These are phyloP conservation scores for Leptothorax acervorum DNA, from an alignment of 2,888 invertebrate genomes.

Conservation along the genomic window DNA sequence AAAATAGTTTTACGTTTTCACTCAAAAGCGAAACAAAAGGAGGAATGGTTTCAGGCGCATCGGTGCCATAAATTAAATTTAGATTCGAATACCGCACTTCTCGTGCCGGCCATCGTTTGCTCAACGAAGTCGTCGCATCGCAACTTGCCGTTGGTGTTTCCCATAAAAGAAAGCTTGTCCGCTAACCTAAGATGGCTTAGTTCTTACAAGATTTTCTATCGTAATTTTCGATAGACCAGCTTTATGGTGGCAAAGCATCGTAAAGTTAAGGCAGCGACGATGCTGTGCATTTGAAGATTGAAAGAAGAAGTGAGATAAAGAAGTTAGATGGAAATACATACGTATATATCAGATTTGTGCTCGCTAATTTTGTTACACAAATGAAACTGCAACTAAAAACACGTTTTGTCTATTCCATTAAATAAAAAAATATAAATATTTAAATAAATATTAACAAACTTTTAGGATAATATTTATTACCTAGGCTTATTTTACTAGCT, in stretches of 20 bases:
- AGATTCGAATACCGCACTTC: neutral
- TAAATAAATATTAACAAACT: neutral
- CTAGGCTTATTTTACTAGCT: no score
- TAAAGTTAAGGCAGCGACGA: constrained; percentile 71
- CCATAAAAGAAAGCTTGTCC: constrained; percentile 40
- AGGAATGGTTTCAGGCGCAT: neutral
- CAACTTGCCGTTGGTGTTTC: constrained; percentile 49
- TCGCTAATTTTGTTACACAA: neutral
- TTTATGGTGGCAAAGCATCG: constrained; percentile 76
- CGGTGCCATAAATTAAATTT: constrained; percentile 27
- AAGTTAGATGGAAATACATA: constrained; percentile 26
- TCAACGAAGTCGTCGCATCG: constrained; percentile 2
- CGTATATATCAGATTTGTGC: neutral
- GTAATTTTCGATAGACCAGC: constrained; percentile 80
- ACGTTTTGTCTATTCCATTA: neutral
- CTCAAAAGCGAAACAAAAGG: neutral
- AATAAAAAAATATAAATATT: neutral
- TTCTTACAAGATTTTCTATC: constrained; percentile 74
- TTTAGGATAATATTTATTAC: neutral
- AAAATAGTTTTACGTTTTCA: neutral
- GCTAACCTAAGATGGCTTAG: constrained; percentile 57
- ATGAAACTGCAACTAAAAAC: neutral
- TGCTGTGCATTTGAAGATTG: constrained; percentile 50
- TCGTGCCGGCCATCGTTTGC: neutral
- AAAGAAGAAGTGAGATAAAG: constrained; percentile 41